Evolutionary conservation across 1,140 invertebrate genomes (phyloP).

Genomic region (Geopemphigus sp.): DNA sequence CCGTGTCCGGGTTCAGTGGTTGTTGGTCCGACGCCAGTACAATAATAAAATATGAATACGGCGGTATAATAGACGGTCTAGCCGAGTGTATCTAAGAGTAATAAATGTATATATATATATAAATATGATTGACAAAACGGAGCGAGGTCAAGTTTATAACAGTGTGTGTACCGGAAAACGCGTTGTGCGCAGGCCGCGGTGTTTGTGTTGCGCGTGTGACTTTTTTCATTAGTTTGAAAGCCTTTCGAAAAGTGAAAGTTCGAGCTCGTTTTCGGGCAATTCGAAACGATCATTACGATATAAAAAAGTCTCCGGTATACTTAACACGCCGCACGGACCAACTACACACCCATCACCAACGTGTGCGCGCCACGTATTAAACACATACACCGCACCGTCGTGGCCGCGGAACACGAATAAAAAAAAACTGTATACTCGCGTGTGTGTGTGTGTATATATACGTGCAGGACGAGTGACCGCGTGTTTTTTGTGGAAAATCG

Average conservation of each 20-base stretch:
- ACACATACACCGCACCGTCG: no score
- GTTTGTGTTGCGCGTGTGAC: neutral
- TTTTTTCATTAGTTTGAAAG: neutral
- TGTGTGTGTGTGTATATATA: no score
- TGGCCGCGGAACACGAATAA: neutral
- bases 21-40: neutral
- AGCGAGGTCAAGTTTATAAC: constrained; percentile 21
- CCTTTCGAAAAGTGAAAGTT: constrained; percentile 22
- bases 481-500: no score
- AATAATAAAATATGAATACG: neutral
- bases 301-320: neutral
- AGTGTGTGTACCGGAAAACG: neutral
- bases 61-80: neutral
- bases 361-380: neutral
- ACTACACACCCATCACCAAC: neutral
- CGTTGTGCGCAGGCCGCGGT: neutral
- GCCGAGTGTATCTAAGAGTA: neutral
- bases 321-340: neutral
- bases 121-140: neutral
- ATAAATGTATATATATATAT: neutral
- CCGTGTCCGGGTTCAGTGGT: constrained; percentile 18
- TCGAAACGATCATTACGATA: constrained; percentile 19
- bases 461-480: no score
- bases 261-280: neutral
- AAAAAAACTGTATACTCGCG: neutral